Conservation (phyloP, 2,113 vertebrate species). For the Sinocyclocheilus rhinocerous region DNA sequence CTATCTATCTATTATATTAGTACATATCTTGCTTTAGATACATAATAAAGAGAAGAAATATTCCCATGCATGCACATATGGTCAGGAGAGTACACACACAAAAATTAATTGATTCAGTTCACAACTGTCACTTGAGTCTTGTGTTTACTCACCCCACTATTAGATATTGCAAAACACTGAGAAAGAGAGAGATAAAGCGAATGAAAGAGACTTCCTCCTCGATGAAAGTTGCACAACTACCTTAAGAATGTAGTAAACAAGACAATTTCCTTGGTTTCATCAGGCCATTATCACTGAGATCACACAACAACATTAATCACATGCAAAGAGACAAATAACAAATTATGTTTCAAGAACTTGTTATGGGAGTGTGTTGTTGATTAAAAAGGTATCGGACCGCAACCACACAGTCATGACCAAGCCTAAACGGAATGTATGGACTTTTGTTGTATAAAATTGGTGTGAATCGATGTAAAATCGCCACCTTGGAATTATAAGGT, state of each 20-base stretch:
- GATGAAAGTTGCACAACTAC: constrained; percentile 17
- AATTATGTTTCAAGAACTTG: neutral
- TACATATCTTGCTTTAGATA: neutral
- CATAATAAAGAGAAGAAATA: neutral
- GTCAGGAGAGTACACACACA: neutral
- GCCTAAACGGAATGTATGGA: neutral
- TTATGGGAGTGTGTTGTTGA: neutral
- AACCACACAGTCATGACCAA: neutral
- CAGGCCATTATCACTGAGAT: constrained; percentile 8
- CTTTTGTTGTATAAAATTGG: too few relatives aligned
- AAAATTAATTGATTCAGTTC: neutral
- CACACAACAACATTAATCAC: constrained; percentile 14
- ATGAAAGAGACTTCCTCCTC: constrained; percentile 5
- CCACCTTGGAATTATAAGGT: too few relatives aligned
- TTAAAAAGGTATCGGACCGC: neutral
- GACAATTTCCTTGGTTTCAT: constrained; percentile 24
- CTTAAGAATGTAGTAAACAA: constrained; percentile 45
- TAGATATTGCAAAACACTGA: neutral
- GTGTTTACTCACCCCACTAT: neutral
- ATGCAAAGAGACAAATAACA: neutral
- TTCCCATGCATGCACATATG: neutral
- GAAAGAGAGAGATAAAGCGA: neutral
- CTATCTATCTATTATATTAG: neutral
- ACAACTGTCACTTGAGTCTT: neutral
- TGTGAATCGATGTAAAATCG: too few relatives aligned